Evolutionary conservation across 2,113 vertebrate species (phyloP).

Genomic region (Cynopterus brachyotis): DNA sequence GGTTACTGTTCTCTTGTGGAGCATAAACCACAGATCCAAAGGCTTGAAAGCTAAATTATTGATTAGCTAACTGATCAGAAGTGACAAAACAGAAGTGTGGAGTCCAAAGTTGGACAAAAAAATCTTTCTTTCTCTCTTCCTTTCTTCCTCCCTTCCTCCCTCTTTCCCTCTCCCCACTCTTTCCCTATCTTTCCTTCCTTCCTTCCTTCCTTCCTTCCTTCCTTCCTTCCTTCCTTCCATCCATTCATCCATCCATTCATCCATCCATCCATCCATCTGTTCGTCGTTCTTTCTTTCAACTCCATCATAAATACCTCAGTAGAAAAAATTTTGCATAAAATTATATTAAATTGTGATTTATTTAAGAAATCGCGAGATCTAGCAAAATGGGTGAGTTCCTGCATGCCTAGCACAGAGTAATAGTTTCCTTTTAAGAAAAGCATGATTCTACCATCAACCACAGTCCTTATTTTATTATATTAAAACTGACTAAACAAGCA

Average conservation of each 20-base stretch:
- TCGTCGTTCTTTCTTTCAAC: rapidly evolving
- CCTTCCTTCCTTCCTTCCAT: not conserved
- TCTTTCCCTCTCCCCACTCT: too few species aligned
- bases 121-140: not conserved
- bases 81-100: not conserved
- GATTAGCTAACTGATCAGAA: not conserved
- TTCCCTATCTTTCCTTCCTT: too few species aligned
- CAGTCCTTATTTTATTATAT: not conserved
- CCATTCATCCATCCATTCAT: not conserved
- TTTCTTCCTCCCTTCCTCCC: not conserved
- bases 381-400: not conserved
- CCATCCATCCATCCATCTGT: too few species aligned
- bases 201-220: not conserved
- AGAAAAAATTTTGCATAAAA: not conserved
- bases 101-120: not conserved
- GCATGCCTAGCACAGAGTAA: not conserved
- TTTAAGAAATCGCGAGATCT: not conserved
- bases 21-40: conserved; percentile 1
- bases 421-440: not conserved
- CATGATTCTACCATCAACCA: not conserved
- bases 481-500: not conserved
- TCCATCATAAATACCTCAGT: not conserved
- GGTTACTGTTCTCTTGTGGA: not conserved
- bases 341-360: not conserved
- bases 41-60: not conserved